A percentile compares a stretch with the other conserved stretches of the same genome.
These are phyloP conservation scores for Folsomia manolachei DNA, from an alignment of 2,888 invertebrate genomes.

Conservation along the genomic window DNA sequence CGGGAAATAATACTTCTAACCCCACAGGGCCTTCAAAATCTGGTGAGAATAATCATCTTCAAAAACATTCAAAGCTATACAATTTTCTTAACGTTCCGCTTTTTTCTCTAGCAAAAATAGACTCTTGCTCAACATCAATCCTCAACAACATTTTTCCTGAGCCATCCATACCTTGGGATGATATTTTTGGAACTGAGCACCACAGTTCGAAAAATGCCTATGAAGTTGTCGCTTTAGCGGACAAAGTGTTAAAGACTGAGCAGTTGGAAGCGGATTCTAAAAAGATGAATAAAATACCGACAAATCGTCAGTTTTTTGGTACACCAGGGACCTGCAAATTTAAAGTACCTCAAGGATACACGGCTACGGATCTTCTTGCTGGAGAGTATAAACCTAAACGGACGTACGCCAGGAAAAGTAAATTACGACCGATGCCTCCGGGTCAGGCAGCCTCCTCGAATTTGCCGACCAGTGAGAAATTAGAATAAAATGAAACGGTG, in stretches of 20 bases:
- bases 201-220: conserved; percentile 22
- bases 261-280: conserved; percentile 24
- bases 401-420: background rate
- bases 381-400: conserved; percentile 3
- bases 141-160: conserved; percentile 34
- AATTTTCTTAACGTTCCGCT: background rate
- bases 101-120: background rate
- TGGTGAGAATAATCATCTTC: too few relatives aligned
- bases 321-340: background rate
- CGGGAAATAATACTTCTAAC: background rate
- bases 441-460: too few relatives aligned
- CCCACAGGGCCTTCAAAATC: background rate
- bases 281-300: conserved; percentile 15
- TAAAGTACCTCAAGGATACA: conserved; percentile 10
- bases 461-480: too few relatives aligned
- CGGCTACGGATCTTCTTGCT: background rate
- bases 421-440: too few relatives aligned
- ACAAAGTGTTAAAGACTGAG: conserved; percentile 37
- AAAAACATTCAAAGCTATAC: background rate
- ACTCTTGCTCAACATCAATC: background rate
- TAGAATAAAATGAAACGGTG: too few relatives aligned
- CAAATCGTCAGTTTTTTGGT: background rate
- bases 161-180: conserved; percentile 36
- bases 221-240: conserved; percentile 38
- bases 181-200: conserved; percentile 31